Conservation (phyloP, 2,797 vertebrate genomes). For the Eulemur mongoz region DNA sequence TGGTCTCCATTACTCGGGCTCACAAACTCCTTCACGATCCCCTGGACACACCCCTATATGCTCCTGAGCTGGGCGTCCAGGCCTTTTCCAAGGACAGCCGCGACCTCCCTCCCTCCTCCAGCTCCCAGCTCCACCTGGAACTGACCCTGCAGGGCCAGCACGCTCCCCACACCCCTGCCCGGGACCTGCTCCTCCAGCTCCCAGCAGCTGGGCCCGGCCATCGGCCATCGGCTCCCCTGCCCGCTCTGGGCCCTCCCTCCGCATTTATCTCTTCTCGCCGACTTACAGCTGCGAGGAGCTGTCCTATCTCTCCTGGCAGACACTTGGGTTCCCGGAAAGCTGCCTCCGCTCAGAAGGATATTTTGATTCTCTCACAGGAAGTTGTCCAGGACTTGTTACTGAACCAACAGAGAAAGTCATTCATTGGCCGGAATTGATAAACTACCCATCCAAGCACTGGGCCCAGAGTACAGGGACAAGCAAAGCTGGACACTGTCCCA, state of each 20-base stretch:
- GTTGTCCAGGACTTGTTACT: neutral
- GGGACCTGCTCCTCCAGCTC: too few species aligned
- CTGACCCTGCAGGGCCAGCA: neutral
- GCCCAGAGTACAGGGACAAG: rapidly evolving
- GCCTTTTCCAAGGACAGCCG: rapidly evolving
- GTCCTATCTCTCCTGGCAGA: neutral
- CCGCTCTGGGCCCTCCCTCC: rapidly evolving
- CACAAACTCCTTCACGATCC: too few species aligned
- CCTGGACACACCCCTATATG: rapidly evolving
- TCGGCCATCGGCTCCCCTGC: neutral
- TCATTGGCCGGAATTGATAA: neutral
- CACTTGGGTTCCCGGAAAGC: rapidly evolving
- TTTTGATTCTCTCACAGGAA: neutral
- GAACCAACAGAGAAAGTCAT: neutral
- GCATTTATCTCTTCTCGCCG: neutral
- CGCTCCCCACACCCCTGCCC: too few species aligned
- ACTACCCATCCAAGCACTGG: rapidly evolving
- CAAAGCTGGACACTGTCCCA: neutral
- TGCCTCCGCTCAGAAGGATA: neutral
- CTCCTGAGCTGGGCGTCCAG: neutral
- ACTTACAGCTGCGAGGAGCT: neutral
- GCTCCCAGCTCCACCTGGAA: neutral
- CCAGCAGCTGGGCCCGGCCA: neutral
- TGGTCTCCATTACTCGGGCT: too few species aligned
- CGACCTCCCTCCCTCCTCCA: neutral